Evolutionary conservation across 1,140 invertebrate species (phyloP).

Genomic region (Drosophila guanche): DNA sequence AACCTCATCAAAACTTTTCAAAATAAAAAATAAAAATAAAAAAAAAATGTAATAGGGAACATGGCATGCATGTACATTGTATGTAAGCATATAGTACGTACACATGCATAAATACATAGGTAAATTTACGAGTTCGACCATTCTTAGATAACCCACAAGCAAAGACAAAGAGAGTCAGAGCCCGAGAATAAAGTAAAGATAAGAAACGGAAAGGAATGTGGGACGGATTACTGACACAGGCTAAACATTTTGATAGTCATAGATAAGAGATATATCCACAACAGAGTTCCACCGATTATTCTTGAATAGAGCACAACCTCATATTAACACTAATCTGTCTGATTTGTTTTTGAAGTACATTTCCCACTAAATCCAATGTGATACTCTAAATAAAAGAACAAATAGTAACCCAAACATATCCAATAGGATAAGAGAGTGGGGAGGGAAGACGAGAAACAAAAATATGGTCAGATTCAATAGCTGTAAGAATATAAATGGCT

Average conservation of each 20-base stretch:
- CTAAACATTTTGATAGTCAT: too few relatives aligned
- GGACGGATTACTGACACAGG: too few relatives aligned
- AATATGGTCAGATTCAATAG: not conserved
- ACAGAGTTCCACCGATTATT: too few relatives aligned
- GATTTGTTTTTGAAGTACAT: too few relatives aligned
- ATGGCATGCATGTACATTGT: too few relatives aligned
- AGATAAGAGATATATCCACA: too few relatives aligned
- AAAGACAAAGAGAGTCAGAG: not conserved
- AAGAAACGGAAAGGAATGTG: too few relatives aligned
- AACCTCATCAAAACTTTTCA: too few relatives aligned
- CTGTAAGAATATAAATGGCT: constrained; percentile 6
- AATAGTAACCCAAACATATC: constrained; percentile 20
- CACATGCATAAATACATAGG: not conserved
- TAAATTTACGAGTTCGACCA: constrained; percentile 20
- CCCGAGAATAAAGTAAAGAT: not conserved
- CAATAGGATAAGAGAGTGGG: constrained; percentile 28
- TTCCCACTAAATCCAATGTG: constrained; percentile 12
- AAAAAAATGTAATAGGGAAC: too few relatives aligned
- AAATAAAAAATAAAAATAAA: too few relatives aligned
- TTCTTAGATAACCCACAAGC: constrained; percentile 5
- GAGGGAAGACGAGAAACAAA: not conserved
- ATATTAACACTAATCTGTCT: too few relatives aligned
- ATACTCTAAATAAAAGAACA: constrained; percentile 17
- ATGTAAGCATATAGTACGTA: not conserved
- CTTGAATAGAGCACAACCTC: too few relatives aligned